Evolutionary conservation across 2,888 invertebrate species (phyloP), one percentile per base, ranked within the genome.

Genomic region (Agonum fuliginosum): DNA sequence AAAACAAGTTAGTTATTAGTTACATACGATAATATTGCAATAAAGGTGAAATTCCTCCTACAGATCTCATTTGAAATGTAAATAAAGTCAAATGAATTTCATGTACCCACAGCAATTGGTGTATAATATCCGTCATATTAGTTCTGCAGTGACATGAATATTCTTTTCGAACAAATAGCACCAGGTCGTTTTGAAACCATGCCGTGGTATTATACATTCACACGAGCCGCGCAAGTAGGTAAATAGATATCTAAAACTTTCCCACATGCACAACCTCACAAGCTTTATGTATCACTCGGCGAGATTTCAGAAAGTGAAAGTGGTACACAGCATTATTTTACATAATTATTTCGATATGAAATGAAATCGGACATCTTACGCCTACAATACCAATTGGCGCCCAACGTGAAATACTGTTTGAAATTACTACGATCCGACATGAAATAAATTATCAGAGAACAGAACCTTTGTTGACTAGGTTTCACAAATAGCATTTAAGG

Each of bases 301-400:
- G 43, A 72, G 72, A 72, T 72, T 72, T 54, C 54, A 37, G 54
- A 72, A 72, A 72, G 72, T 72, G 72, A 72, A 72, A 72, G 72
- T 72, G 41, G 54, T 54, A 72, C 72, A 72, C 71, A 48, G 30
- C 27, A 48, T 71, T 71, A 71, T 72, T 70, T 72, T 72, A 72
- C 72, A 72, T 72, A 72, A 72, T 58, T 72, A 72, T 72, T 72
- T 72, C 72, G 58, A 72, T 72, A 72, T 72, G 37, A 46, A 46
- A 71, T 71, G 71, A 72, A 72, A 72, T 54, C 72, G 54, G 34
- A 6, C 58, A 58, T 72, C 70, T 70, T 70, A 70, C 70, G 46
- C 70, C 70, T 70, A 70, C 70, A 70, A 70, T 22, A 67, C 22
- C 27, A 41, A 30, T 62, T 62, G 58, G 22, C 22, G 12, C 22